phyloP scores from a whole-genome alignment of 2,888 invertebrate species.

The Proisotoma minuta region DNA sequence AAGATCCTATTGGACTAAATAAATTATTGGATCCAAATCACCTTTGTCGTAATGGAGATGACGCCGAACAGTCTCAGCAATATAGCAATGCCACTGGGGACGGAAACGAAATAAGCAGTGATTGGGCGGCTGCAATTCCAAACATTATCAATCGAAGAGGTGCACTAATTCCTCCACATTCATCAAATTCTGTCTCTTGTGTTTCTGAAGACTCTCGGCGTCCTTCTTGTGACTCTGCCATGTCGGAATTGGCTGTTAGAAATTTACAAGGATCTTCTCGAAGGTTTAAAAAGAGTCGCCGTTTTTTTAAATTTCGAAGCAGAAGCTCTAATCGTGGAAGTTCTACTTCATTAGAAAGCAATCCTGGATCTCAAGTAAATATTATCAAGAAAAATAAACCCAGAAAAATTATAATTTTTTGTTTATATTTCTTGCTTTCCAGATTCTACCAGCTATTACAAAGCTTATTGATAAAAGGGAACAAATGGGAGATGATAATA shows the following conservation, averaged over 20 bases:
- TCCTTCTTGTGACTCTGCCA: slow-evolving; percentile 40
- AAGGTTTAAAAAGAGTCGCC: slow-evolving; percentile 45
- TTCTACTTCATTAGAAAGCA: slow-evolving; percentile 76
- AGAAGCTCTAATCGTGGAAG: slow-evolving; percentile 56
- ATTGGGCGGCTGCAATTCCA: slow-evolving; percentile 86
- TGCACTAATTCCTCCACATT: slow-evolving; percentile 61
- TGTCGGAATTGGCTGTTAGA: slow-evolving; percentile 36
- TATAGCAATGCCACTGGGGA: slow-evolving; percentile 59
- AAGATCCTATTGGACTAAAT: slow-evolving; percentile 72
- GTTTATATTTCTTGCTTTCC: not conserved
- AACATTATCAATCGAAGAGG: slow-evolving; percentile 78
- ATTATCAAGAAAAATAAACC: not conserved
- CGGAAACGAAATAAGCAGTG: slow-evolving; percentile 79
- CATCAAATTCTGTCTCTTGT: slow-evolving; percentile 48
- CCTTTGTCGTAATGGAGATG: slow-evolving; percentile 32
- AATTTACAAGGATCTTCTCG: slow-evolving; percentile 53
- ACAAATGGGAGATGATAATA: slow-evolving; percentile 20
- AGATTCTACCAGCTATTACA: slow-evolving; percentile 44
- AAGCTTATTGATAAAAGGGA: slow-evolving; percentile 39
- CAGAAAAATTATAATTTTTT: not conserved
- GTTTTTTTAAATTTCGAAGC: not conserved
- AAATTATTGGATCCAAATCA: slow-evolving; percentile 40
- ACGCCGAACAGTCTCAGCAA: slow-evolving; percentile 48
- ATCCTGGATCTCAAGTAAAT: slow-evolving; percentile 62
- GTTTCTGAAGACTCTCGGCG: slow-evolving; percentile 42